These are phyloP conservation scores for Thera obeliscata DNA, from an alignment of 2,888 invertebrate genomes.

Conservation along the genomic window DNA sequence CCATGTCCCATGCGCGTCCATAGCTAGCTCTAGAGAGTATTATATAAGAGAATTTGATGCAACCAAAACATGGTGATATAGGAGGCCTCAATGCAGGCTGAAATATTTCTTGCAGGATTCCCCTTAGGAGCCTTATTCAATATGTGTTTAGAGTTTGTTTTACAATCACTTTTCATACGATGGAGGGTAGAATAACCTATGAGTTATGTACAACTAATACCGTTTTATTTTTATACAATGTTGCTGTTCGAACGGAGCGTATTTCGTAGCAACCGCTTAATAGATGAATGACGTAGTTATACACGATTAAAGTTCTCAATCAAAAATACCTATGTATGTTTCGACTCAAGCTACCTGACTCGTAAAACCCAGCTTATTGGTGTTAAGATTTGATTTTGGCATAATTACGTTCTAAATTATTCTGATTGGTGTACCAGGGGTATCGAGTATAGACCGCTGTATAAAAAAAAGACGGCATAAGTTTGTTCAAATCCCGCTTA, in stretches of 20 bases:
- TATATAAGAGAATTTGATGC: constrained; percentile 29
- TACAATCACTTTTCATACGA: no score
- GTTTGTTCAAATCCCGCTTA: constrained; percentile 24
- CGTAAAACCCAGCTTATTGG: no score
- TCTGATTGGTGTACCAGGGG: not conserved
- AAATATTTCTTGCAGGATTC: constrained; percentile 22
- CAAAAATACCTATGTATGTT: no score
- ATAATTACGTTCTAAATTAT: not conserved
- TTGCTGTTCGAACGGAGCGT: no score
- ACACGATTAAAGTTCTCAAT: no score
- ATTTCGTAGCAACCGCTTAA: no score
- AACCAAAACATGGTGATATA: constrained; percentile 32
- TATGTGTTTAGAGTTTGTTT: not conserved
- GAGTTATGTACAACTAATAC: no score
- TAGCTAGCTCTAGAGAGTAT: constrained; percentile 22
- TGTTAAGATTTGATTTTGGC: not conserved
- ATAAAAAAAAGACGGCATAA: constrained; percentile 13
- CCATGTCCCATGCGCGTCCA: constrained; percentile 1
- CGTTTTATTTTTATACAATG: no score
- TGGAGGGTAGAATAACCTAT: no score
- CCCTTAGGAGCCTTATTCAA: constrained; percentile 4
- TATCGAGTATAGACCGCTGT: not conserved
- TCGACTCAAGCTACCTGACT: no score
- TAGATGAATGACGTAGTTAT: no score
- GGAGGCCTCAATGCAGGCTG: constrained; percentile 18